Evolutionary conservation across 2,888 invertebrate genomes (phyloP).

Genomic region (Rhorus exstirpatorius): DNA sequence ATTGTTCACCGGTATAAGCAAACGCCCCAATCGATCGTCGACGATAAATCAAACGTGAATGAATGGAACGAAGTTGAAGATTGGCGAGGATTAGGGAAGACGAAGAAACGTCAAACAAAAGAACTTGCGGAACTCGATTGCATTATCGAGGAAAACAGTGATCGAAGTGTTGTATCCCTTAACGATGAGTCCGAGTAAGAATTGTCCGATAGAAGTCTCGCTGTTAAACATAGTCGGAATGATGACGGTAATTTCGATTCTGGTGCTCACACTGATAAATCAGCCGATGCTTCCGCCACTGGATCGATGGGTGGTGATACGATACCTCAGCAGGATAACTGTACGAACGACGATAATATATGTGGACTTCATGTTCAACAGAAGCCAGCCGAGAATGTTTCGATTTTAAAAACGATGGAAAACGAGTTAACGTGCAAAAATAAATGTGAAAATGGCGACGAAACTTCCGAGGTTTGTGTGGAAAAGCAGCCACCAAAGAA

Average conservation of each 20-base stretch:
- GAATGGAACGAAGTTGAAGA: constrained; percentile 16
- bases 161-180: background rate
- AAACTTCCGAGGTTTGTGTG: background rate
- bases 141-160: background rate
- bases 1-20: background rate
- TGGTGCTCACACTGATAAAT: background rate
- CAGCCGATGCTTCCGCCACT: background rate
- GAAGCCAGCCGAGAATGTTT: background rate
- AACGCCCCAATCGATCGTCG: background rate
- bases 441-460: background rate
- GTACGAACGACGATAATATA: background rate
- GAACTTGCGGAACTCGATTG: background rate
- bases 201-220: constrained; percentile 10
- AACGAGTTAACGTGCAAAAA: background rate
- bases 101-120: background rate
- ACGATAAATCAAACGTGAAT: background rate
- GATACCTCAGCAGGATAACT: background rate
- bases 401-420: background rate
- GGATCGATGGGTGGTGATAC: background rate
- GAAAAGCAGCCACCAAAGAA: background rate
- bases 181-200: constrained; percentile 1
- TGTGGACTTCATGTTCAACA: background rate
- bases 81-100: constrained; percentile 19
- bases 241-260: background rate
- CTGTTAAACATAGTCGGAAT: constrained; percentile 5